Percentiles rank a stretch among this genome's conserved stretches.
phyloP scores from a whole-genome alignment of 2,888 invertebrate genomes.

The Papilio gigon region DNA sequence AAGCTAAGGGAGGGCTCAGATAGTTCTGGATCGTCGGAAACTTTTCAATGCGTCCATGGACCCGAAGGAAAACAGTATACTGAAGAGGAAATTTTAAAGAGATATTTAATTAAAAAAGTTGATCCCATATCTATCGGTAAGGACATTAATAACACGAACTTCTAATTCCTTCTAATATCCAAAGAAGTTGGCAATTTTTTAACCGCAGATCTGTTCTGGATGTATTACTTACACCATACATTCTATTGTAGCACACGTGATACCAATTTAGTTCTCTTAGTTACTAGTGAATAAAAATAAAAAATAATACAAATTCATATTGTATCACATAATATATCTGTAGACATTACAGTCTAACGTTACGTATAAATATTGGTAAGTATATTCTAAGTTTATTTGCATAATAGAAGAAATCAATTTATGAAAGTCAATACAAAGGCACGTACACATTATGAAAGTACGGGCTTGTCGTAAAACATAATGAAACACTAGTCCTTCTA shows the following conservation, averaged over 20 bases:
- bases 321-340: background rate
- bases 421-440: slow-evolving; percentile 26
- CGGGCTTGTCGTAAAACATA: slow-evolving; percentile 43
- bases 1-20: slow-evolving; percentile 38
- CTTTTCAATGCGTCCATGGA: slow-evolving; percentile 62
- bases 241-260: too few relatives aligned
- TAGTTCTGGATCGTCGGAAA: slow-evolving; percentile 60
- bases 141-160: background rate
- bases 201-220: too few relatives aligned
- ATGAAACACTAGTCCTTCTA: slow-evolving; percentile 59
- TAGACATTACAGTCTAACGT: background rate
- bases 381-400: background rate
- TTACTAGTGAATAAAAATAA: background rate
- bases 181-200: too few relatives aligned
- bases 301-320: background rate
- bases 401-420: slow-evolving; percentile 20
- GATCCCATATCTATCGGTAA: slow-evolving; percentile 59
- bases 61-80: slow-evolving; percentile 59
- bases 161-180: too few relatives aligned
- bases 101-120: slow-evolving; percentile 60
- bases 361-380: slow-evolving; percentile 3
- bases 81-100: slow-evolving; percentile 57
- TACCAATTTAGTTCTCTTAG: too few relatives aligned
- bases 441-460: slow-evolving; percentile 51
- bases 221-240: too few relatives aligned